Evolutionary conservation across 2,888 invertebrate species (phyloP), one percentile per base, ranked within the genome.

Genomic region (Ormyrus nitidulus): DNA sequence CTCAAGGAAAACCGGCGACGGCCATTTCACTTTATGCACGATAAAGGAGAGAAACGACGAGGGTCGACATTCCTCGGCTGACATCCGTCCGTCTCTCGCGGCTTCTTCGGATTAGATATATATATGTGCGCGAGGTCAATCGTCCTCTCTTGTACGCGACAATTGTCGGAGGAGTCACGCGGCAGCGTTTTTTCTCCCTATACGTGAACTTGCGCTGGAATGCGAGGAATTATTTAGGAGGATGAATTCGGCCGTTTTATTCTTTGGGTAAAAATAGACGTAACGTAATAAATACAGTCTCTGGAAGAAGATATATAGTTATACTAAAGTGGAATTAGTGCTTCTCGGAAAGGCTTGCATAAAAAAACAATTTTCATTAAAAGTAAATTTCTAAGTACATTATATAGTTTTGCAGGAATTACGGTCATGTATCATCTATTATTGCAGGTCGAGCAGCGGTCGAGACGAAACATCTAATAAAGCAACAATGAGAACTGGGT

Each of bases 1-100:
- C 19, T 61, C 86, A 85, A 87, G 87, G 85, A 86, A 85, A 87
- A 87, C 84, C 83, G 69, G 83, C 70, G 34, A 46, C 9, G 48
- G 65, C 64, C 71, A 75, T 69, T 69, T 79, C 79, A 82, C 83
- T 84, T 83, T 81, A 83, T 81, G 64, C 77, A 82, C 83, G 70
- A 83, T 83, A 84, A 85, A 83, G 84, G 85, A 84, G 85, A 83
- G 85, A 85, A 84, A 85, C 81, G 81, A 34, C 81, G 65, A 48
- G 49, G 13, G 59, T 2, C 73, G 62, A 56, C 70, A 77, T 77
- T 70, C 70, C 56, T 7, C 54, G 19, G 10, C 13, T 48, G 6
- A n/a, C 48, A 10, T 64, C 46, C 64, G 8, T 64, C 70, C n/a
- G 48, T 44, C 56, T 34, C 19, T 34, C 46, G 44, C 48, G 9